Conservation (phyloP, 2,113 vertebrate species). For the Lates calcarifer region DNA sequence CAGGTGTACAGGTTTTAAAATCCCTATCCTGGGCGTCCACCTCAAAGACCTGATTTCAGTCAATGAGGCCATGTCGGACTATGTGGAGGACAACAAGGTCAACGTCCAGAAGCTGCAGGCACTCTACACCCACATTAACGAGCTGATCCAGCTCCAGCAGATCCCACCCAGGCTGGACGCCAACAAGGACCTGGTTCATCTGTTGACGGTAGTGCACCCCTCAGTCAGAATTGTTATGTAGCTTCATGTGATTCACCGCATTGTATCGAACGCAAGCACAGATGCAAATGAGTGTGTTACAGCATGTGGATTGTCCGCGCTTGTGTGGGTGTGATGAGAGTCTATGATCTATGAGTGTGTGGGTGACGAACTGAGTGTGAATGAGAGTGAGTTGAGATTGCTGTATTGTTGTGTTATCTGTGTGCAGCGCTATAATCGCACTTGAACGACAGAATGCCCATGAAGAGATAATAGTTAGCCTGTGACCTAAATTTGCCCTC, state of each 20-base stretch:
- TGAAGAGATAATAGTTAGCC: conserved; percentile 68
- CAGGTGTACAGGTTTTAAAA: conserved; percentile 91
- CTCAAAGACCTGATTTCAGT: conserved; percentile 96
- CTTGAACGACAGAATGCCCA: conserved; percentile 63
- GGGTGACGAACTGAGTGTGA: conserved; percentile 74
- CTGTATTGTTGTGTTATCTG: conserved; percentile 67
- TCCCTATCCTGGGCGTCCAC: conserved; percentile 96
- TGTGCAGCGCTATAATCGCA: conserved; percentile 49
- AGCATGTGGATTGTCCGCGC: conserved; percentile 60
- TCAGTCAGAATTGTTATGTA: background rate
- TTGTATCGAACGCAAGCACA: conserved; percentile 37
- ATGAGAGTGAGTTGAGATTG: conserved; percentile 72
- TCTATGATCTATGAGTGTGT: conserved; percentile 77
- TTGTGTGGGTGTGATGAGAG: conserved; percentile 77
- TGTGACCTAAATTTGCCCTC: conserved; percentile 42
- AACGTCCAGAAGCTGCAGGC: conserved; percentile 94
- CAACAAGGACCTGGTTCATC: conserved; percentile 96
- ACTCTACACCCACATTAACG: conserved; percentile 93
- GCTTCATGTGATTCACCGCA: conserved; percentile 47
- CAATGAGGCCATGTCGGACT: conserved; percentile 94
- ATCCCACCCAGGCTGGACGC: conserved; percentile 91
- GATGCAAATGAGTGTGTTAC: conserved; percentile 71
- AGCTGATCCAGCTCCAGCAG: conserved; percentile 94
- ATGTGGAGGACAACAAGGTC: conserved; percentile 92
- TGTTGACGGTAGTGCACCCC: conserved; percentile 88